phyloP scores from a whole-genome alignment of 2,888 invertebrate species.

The Embidobia sp. region DNA sequence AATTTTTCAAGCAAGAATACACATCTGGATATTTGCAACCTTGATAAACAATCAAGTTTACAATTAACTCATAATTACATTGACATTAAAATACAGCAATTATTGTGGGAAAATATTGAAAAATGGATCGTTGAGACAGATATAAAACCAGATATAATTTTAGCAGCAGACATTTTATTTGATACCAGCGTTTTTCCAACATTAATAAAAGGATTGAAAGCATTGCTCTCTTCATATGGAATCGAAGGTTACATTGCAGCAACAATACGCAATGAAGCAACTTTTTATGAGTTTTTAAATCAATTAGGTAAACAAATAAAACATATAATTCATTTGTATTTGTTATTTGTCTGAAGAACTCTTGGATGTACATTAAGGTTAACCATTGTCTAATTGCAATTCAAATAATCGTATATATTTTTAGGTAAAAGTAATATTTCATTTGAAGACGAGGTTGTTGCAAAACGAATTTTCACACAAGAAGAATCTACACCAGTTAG shows the following conservation, averaged over 20 bases:
- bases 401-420: too few relatives aligned
- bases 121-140: constrained; percentile 68
- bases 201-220: constrained; percentile 81
- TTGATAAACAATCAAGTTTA: constrained; percentile 58
- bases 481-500: too few relatives aligned
- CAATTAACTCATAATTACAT: constrained; percentile 58
- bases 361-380: too few relatives aligned
- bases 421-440: too few relatives aligned
- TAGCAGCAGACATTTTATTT: constrained; percentile 85
- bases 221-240: constrained; percentile 78
- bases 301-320: constrained; percentile 83
- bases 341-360: too few relatives aligned
- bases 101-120: constrained; percentile 83
- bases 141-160: constrained; percentile 81
- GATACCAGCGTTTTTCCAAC: constrained; percentile 83
- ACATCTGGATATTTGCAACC: constrained; percentile 32
- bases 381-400: too few relatives aligned
- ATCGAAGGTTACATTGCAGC: constrained; percentile 83
- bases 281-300: constrained; percentile 84
- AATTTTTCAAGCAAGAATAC: constrained; percentile 81
- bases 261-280: constrained; percentile 86
- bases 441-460: too few relatives aligned
- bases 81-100: constrained; percentile 76
- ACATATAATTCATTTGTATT: too few relatives aligned
- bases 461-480: too few relatives aligned